phyloP scores from a whole-genome alignment of 2,113 vertebrate genomes.

The Crotalus tigris region DNA sequence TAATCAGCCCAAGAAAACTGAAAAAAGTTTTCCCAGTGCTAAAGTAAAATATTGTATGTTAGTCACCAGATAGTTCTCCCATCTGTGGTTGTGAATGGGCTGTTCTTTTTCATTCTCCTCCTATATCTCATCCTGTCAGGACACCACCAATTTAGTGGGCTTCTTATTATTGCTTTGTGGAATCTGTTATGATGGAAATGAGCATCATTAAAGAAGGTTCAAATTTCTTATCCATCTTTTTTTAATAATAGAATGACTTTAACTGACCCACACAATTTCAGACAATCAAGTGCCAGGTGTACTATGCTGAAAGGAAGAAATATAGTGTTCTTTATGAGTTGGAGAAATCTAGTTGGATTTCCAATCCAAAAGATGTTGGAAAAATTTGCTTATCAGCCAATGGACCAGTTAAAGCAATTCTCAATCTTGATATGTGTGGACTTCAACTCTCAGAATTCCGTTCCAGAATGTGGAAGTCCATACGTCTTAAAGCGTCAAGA shows the following conservation, averaged over 20 bases:
- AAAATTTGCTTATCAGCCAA: not conserved
- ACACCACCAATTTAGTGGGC: not conserved
- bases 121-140: not conserved
- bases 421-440: not conserved
- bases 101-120: not conserved
- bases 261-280: not conserved
- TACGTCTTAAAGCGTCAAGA: not conserved
- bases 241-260: not conserved
- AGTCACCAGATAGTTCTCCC: not conserved
- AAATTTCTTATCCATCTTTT: not conserved
- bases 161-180: not conserved
- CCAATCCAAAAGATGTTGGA: not conserved
- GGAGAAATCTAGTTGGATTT: not conserved
- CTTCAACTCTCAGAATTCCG: not conserved
- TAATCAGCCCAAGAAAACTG: not conserved
- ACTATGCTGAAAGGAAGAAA: not conserved
- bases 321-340: not conserved
- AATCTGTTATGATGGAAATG: not conserved
- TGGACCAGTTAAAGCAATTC: not conserved
- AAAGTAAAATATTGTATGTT: not conserved
- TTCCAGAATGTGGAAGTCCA: not conserved
- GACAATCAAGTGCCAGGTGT: not conserved
- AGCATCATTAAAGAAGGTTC: not conserved
- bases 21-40: not conserved
- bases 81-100: not conserved